These are phyloP conservation scores for Epiblema foenella DNA, from an alignment of 2,888 invertebrate species.

Conservation along the genomic window DNA sequence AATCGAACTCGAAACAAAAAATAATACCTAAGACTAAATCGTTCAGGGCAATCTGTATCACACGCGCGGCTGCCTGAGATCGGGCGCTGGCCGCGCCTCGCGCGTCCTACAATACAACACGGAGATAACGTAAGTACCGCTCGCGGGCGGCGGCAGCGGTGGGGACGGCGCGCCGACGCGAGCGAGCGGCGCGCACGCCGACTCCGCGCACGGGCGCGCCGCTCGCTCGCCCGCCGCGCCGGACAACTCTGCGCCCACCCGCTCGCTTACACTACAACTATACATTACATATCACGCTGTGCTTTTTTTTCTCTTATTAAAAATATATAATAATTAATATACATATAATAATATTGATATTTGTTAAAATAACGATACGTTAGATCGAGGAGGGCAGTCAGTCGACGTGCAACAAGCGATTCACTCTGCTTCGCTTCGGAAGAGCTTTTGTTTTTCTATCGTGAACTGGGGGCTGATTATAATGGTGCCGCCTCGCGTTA, in stretches of 20 bases:
- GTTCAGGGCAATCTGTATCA: slow-evolving; percentile 77
- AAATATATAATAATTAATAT: slow-evolving; percentile 82
- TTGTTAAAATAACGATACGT: slow-evolving; percentile 83
- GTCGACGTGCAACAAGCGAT: slow-evolving; percentile 72
- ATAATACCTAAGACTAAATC: slow-evolving; percentile 81
- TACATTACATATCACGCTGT: slow-evolving; percentile 85
- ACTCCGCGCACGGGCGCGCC: slow-evolving; percentile 53
- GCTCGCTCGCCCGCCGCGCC: slow-evolving; percentile 44
- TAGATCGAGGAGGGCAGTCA: slow-evolving; percentile 82
- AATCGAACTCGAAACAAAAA: slow-evolving; percentile 82
- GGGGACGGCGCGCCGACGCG: slow-evolving; percentile 55
- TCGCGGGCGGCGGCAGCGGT: slow-evolving; percentile 69
- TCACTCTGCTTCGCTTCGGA: slow-evolving; percentile 88
- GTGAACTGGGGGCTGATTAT: slow-evolving; percentile 95
- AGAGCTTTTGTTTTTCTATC: slow-evolving; percentile 96
- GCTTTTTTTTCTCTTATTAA: slow-evolving; percentile 84
- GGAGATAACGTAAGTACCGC: slow-evolving; percentile 68
- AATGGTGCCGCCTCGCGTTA: slow-evolving; percentile 93
- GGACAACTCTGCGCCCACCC: slow-evolving; percentile 58
- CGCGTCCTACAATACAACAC: slow-evolving; percentile 63
- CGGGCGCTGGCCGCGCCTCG: slow-evolving; percentile 52
- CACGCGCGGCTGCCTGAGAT: slow-evolving; percentile 81
- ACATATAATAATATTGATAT: slow-evolving; percentile 84
- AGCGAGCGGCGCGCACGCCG: slow-evolving; percentile 60
- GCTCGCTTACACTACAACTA: slow-evolving; percentile 77